Percentiles rank a stretch among this genome's conserved stretches.
Evolutionary conservation across 1,140 invertebrate species (phyloP).

Genomic region (Plutomurus gul): DNA sequence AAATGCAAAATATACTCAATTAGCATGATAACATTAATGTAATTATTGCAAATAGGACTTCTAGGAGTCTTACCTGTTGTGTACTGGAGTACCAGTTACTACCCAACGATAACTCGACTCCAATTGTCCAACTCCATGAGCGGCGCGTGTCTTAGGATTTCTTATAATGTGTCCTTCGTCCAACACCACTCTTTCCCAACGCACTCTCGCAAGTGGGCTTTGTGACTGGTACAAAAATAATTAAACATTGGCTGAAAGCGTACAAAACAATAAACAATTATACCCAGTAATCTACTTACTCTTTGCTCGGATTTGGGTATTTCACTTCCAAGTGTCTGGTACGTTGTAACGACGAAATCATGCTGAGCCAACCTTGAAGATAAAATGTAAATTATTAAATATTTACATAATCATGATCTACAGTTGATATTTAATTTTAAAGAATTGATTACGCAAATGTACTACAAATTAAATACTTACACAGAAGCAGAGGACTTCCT

Average conservation of each 20-base stretch:
- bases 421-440: neutral
- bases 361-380: constrained; percentile 59
- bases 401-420: neutral
- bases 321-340: constrained; percentile 60
- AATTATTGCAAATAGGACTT: too few relatives aligned
- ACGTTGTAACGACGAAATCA: constrained; percentile 64
- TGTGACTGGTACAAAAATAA: neutral
- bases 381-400: constrained; percentile 12
- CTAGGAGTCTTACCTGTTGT: constrained; percentile 91
- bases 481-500: constrained; percentile 68
- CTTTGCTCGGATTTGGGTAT: constrained; percentile 53
- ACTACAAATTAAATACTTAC: constrained; percentile 55
- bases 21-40: neutral
- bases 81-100: constrained; percentile 92
- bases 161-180: constrained; percentile 92
- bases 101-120: constrained; percentile 73
- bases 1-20: too few relatives aligned
- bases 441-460: neutral
- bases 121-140: constrained; percentile 71
- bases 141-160: constrained; percentile 79
- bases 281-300: neutral
- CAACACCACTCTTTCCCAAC: constrained; percentile 84
- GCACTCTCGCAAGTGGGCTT: constrained; percentile 64
- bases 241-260: neutral
- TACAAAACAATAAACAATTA: neutral